phyloP scores from a whole-genome alignment of 2,797 vertebrate genomes.

The Acrocephalus scirpaceus region DNA sequence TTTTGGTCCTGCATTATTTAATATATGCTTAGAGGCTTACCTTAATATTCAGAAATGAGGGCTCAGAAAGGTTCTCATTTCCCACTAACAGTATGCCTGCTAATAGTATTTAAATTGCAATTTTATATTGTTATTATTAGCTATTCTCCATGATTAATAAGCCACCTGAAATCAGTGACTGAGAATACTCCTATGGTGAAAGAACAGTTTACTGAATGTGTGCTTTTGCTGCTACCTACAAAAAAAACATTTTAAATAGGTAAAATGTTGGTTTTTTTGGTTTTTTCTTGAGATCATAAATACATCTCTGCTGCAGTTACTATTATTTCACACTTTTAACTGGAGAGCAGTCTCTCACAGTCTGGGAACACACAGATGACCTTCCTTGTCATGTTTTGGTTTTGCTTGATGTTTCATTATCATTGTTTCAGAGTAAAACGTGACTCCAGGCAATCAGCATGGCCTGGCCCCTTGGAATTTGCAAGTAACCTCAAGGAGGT shows the following conservation, averaged over 20 bases:
- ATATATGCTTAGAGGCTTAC: not conserved
- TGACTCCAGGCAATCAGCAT: not conserved
- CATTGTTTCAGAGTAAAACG: not conserved
- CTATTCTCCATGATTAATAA: not conserved
- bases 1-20: not conserved
- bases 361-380: not conserved
- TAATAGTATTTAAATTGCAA: not conserved
- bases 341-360: not conserved
- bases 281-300: not conserved
- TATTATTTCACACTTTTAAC: not conserved
- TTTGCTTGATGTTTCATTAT: not conserved
- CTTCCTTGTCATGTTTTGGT: not conserved
- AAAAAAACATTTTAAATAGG: not conserved
- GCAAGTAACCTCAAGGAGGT: not conserved
- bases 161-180: not conserved
- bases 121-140: not conserved
- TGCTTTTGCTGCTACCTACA: not conserved
- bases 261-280: accelerated
- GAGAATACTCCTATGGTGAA: not conserved
- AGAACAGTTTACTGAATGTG: not conserved
- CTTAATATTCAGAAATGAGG: not conserved
- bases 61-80: not conserved
- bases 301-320: not conserved
- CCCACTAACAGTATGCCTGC: not conserved
- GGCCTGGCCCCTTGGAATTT: not conserved